A percentile compares a stretch with the other conserved stretches of the same genome.
phyloP scores from a whole-genome alignment of 2,797 vertebrate species.

The Hypotaenidia okinawae region DNA sequence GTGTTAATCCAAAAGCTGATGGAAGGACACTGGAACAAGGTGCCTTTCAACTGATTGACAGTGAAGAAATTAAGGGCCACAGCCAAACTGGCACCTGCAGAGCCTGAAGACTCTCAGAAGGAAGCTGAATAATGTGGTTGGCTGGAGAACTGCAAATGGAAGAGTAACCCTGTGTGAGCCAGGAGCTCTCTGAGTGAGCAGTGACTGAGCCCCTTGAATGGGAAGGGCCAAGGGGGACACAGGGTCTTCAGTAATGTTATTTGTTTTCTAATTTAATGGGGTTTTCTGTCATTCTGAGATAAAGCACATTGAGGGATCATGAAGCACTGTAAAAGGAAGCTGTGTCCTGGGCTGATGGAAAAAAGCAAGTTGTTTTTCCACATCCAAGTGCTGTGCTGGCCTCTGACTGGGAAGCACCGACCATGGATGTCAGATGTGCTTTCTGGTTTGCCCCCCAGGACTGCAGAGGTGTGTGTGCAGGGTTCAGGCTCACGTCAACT shows the following conservation, averaged over 20 bases:
- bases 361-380: neutral
- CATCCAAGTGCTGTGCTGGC: accelerated
- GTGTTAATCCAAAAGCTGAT: neutral
- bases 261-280: neutral
- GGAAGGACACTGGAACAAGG: neutral
- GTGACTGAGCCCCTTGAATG: neutral
- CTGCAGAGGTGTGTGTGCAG: neutral
- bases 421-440: neutral
- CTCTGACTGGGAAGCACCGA: accelerated
- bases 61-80: neutral
- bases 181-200: neutral
- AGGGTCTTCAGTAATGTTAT: neutral
- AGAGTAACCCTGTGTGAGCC: neutral
- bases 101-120: neutral
- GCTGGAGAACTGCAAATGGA: neutral
- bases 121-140: neutral
- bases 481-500: accelerated
- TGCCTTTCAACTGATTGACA: neutral
- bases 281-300: neutral
- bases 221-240: neutral
- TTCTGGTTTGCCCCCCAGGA: accelerated
- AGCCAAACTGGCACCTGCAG: neutral
- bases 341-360: neutral
- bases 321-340: neutral
- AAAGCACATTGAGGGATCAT: neutral